Evolutionary conservation across 2,888 invertebrate species (phyloP).

Genomic region (Epistrophe eligans): DNA sequence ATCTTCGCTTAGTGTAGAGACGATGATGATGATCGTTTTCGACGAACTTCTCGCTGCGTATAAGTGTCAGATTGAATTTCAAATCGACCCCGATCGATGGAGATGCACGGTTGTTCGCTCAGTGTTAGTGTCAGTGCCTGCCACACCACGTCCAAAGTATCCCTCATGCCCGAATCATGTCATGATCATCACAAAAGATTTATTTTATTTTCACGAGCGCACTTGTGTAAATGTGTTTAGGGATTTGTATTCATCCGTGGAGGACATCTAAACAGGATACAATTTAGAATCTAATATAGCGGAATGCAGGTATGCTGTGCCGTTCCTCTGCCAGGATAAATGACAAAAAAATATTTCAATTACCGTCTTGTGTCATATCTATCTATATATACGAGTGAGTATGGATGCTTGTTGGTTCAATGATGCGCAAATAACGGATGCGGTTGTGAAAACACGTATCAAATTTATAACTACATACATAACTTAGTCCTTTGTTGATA

Average conservation of each 20-base stretch:
- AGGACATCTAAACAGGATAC: slow-evolving; percentile 63
- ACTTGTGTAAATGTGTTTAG: slow-evolving; percentile 67
- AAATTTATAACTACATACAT: slow-evolving; percentile 44
- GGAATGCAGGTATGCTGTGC: slow-evolving; percentile 21
- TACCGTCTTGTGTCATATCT: slow-evolving; percentile 24
- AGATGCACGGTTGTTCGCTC: background rate
- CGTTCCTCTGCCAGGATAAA: slow-evolving; percentile 12
- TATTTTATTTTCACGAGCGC: slow-evolving; percentile 52
- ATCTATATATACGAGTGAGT: too few relatives aligned
- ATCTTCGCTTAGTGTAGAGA: background rate
- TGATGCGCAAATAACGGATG: slow-evolving; percentile 70
- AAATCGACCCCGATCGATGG: slow-evolving; percentile 53
- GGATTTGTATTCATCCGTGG: slow-evolving; percentile 42
- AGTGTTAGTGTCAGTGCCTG: background rate
- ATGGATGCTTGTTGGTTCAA: slow-evolving; percentile 35
- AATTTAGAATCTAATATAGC: slow-evolving; percentile 33
- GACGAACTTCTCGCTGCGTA: slow-evolving; percentile 29
- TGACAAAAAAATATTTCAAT: slow-evolving; percentile 47
- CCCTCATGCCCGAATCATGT: slow-evolving; percentile 52
- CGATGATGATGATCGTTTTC: slow-evolving; percentile 32
- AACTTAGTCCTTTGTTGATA: slow-evolving; percentile 36
- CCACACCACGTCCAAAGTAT: slow-evolving; percentile 21
- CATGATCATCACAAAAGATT: slow-evolving; percentile 53
- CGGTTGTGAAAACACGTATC: slow-evolving; percentile 70
- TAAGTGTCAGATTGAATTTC: slow-evolving; percentile 74